A percentile compares a stretch with the other conserved stretches of the same genome.
Evolutionary conservation across 1,140 invertebrate species (phyloP).

Genomic region (Myzus persicae): DNA sequence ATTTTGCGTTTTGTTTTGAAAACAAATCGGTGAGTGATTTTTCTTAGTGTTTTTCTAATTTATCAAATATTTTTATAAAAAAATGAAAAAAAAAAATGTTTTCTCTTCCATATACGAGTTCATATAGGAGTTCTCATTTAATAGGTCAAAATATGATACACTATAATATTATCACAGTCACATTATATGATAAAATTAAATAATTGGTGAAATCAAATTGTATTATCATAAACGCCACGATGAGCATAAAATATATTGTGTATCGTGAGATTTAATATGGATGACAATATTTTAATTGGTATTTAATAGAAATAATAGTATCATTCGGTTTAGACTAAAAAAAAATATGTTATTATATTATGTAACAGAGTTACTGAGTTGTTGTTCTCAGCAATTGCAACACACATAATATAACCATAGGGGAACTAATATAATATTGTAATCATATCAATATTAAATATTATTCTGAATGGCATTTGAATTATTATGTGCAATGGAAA

Average conservation of each 20-base stretch:
- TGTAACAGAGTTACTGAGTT: neutral
- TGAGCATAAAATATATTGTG: neutral
- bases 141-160: neutral
- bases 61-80: neutral
- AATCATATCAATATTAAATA: neutral
- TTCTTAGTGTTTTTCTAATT: neutral
- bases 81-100: neutral
- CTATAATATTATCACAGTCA: no score
- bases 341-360: neutral
- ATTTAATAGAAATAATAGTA: neutral
- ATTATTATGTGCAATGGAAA: neutral
- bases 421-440: neutral
- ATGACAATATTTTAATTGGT: neutral
- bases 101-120: neutral
- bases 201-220: neutral
- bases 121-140: neutral
- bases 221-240: neutral
- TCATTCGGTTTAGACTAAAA: neutral
- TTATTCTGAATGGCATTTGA: neutral
- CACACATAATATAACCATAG: neutral
- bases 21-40: neutral
- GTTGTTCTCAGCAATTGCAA: neutral
- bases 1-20: neutral
- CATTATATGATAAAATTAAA: neutral
- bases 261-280: neutral